Evolutionary conservation across 2,113 vertebrate species (phyloP), one percentile per base, ranked within the genome.

Genomic region (Thamnophis sirtalis): DNA sequence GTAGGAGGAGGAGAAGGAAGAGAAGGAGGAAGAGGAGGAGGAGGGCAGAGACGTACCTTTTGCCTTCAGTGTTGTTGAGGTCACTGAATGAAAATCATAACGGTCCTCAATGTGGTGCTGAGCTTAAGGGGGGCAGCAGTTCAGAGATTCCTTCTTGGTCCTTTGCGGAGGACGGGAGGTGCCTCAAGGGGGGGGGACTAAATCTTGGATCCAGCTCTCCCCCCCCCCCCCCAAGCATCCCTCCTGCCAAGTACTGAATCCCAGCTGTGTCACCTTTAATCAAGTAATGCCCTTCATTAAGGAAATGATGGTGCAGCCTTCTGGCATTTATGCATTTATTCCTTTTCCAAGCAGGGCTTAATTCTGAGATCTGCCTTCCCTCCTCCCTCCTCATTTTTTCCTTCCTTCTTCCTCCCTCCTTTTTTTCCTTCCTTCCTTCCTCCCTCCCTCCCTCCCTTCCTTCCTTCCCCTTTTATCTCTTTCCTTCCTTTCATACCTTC

Each of bases 231-330:
- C 55, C 1, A 19, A 55, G 17, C 11, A 91, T 91, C 33, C 86
- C 38, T 86, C 55, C 84, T 92, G 2, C 87, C 60, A 50, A 10
- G 54, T 55, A 88, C 92, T 26, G 91, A 95, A 19, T 68, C 91
- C 90, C 91, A 33, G 88, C 91, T 48, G 91, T 90, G 68, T 53
- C 68, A 87, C 56, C 89, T 54, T 51, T 86, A n/a, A 84, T 92
- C 56, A 33, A 89, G 33, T 89, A 63, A 92, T 88, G 93, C 89
- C 93, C 54, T 90, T 93, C 91, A 92, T 86, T 86, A 90, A 89
- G 86, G 38, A 93, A 91, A 68, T 3, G n/a, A 84, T 15, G 88
- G 92, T 92, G 92, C 17, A 28, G 88, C 48, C 48, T 53, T 10
- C 93, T 84, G 92, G 11, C 63, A 90, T 92, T 89, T 92, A n/a